Evolutionary conservation across 53 echinoderm and acorn worm species (phyloP), one percentile per base, ranked within the genome.

Genomic region (Stichopus horrens): DNA sequence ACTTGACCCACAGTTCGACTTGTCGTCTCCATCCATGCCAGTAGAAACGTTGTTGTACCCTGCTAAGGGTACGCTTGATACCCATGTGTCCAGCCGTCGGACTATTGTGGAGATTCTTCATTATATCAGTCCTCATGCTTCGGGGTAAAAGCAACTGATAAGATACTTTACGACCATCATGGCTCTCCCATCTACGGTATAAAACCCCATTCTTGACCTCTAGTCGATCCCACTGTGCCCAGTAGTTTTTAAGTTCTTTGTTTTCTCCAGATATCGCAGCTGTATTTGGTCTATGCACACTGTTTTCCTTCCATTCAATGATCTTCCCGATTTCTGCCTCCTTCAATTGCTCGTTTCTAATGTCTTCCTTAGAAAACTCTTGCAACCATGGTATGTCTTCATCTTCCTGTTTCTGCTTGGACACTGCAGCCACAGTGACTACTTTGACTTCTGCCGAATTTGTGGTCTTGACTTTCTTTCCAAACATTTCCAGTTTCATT

Each of bases 1-100:
- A 6, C 23, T 60, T 58, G 7, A 58, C 23, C 83, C 83, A 83
- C 23, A 60, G 7, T 23, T 83, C 83, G 4, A 83, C 59, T 58
- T 83, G 83, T 21, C 83, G 83, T 83, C 58, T 83, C 83, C 83
- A 83, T 23, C 83, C 83, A 21, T 83, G 83, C 83, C 59, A 83
- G 19, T 58, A 83, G 83, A 58, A 83, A 10, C 83, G 58, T 5
- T 21, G 20, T 60, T 60, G 83, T 5, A 57, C 59, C 58, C 83
- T 83, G 4, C 58, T 60, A n/a, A 18, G 20, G 4, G 83, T 83
- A 7, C 83, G 83, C 20, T 83, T 83, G n/a, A 83, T 21, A 6
- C 83, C 59, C 83, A 83, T 83, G 23, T 83, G 83, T 83, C 57
- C 57, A 0, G 83, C 83, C 22, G 83, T 83, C 16, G 83, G 60